Evolutionary conservation across 2,113 vertebrate species (phyloP).

Genomic region (Odocoileus virginianus): DNA sequence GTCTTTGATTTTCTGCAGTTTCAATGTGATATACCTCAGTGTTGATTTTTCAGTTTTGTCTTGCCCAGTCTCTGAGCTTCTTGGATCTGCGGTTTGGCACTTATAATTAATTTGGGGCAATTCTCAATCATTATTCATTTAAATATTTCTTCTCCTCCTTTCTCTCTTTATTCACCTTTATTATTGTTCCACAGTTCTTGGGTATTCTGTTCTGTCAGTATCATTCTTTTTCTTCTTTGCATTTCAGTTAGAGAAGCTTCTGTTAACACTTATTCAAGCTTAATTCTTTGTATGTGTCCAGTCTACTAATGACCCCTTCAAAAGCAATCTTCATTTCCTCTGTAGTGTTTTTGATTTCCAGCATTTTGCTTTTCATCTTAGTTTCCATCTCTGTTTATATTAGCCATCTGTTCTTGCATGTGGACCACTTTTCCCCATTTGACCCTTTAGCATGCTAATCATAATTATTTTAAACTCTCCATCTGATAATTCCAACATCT

Average conservation of each 20-base stretch:
- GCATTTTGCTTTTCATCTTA: not conserved
- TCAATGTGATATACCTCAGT: not conserved
- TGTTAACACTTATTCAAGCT: not conserved
- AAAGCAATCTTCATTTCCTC: not conserved
- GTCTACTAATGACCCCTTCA: not conserved
- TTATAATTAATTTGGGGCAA: not conserved
- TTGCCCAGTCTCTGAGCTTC: not conserved
- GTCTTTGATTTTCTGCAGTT: not conserved
- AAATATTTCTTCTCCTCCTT: not conserved
- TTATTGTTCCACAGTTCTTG: not conserved
- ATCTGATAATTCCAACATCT: not conserved
- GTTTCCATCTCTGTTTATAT: not conserved
- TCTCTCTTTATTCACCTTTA: not conserved
- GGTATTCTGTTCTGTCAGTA: not conserved
- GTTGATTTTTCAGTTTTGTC: not conserved
- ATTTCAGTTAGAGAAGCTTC: not conserved
- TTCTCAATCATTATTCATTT: not conserved
- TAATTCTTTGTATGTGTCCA: not conserved
- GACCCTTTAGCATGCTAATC: not conserved
- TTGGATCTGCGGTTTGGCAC: not conserved
- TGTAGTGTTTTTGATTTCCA: not conserved
- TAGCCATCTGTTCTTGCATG: not conserved
- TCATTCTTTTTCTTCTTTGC: not conserved
- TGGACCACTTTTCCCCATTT: not conserved
- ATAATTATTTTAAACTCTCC: not conserved